Base-by-base conservation (phyloP, 2,888 invertebrate species). In the Stomorhina lunata region DNA sequence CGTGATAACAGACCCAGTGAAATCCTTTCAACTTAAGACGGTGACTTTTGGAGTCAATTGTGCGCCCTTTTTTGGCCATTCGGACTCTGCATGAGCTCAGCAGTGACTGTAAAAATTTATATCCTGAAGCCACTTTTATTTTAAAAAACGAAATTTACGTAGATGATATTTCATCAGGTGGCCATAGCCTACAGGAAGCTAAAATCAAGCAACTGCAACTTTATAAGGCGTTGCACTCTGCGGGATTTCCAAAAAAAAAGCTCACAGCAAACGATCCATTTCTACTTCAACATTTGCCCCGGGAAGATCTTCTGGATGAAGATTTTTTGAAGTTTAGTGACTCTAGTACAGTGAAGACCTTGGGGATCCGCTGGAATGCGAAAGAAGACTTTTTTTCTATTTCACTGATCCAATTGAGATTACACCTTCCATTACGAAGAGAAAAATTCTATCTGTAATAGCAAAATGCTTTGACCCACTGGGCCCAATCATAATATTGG, bases 41-140 rank as follows among this genome's bases (percentile, higher is more conserved):
- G 65, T 75, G 2, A 57, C 66, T 2, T 76, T 78, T 34, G 63
- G 77, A 1, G 45, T 77, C 0, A 77, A 75, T 37, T 50, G 40
- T n/a, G n/a, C n/a, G n/a, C n/a, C n/a, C n/a, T n/a, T n/a, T n/a
- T n/a, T n/a, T n/a, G n/a, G n/a, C n/a, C n/a, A 83, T 84, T 25
- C 22, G 84, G 4, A 79, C 66, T 0, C 27, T 85, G 9, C 57
- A 53, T 2, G 53, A 80, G 25, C n/a, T 84, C 4, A 80, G 75
- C 3, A 40, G 69, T 0, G 69, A 73, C 20, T 55, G 73, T 40
- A 34, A 69, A 48, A 25, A 15, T 20, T 20, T 17, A 10, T 37
- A 10, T 40, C 50, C 29, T 10, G 1, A n/a, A n/a, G 61, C 59
- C 1, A 32, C 61, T 7, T 6, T 17, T 20, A 59, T 71, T 17